Evolutionary conservation across 2,797 vertebrate species (phyloP).

Genomic region (Potorous gilbertii): DNA sequence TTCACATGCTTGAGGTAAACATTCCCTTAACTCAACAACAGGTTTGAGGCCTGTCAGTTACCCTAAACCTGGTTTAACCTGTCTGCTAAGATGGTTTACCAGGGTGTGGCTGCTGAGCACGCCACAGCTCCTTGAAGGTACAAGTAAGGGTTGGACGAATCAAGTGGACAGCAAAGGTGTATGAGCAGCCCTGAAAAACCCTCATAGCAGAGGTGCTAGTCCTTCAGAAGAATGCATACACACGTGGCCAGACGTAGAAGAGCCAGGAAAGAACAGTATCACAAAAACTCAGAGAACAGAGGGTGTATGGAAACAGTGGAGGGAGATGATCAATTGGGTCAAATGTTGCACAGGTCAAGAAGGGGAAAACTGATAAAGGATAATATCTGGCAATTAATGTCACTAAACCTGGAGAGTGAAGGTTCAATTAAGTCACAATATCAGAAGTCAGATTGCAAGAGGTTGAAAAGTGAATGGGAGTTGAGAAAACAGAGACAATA

Average conservation of each 20-base stretch:
- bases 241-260: background rate
- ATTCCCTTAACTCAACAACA: background rate
- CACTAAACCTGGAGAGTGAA: background rate
- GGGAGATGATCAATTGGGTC: background rate
- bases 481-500: background rate
- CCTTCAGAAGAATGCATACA: background rate
- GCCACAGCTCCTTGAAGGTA: background rate
- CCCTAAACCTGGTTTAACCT: background rate
- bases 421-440: background rate
- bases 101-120: background rate
- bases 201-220: background rate
- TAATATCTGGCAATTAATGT: background rate
- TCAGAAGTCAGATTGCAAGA: slow-evolving; percentile 1
- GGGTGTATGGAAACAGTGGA: background rate
- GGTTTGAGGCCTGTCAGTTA: background rate
- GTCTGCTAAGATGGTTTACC: background rate
- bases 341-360: slow-evolving; percentile 29
- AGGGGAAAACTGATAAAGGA: background rate
- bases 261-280: slow-evolving; percentile 1
- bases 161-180: too few relatives aligned
- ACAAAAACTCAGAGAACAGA: slow-evolving; percentile 1
- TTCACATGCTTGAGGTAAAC: background rate
- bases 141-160: background rate
- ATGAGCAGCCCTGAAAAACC: background rate
- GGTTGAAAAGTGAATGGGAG: slow-evolving; percentile 18